Conservation (phyloP, 2,113 vertebrate species). For the Seriola aureovittata region DNA sequence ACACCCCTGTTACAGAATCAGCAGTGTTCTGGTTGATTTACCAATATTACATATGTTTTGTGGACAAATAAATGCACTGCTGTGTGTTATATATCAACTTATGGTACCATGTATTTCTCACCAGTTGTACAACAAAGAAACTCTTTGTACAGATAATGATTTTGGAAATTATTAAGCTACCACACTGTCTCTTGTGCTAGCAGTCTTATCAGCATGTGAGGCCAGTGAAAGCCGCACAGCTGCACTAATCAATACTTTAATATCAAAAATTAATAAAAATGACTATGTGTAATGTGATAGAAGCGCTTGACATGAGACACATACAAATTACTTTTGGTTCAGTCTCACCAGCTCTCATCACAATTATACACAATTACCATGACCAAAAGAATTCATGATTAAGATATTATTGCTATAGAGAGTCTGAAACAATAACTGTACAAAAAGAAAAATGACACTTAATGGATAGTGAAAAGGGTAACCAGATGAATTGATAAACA, state of each 20-base stretch:
- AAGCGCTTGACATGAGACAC: neutral
- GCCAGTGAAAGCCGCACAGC: neutral
- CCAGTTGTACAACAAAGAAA: neutral
- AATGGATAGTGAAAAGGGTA: too few species aligned
- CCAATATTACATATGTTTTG: neutral
- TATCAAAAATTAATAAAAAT: neutral
- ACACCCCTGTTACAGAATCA: conserved; percentile 19
- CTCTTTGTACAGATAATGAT: neutral
- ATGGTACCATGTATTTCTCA: neutral
- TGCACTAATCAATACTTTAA: neutral
- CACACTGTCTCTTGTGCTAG: neutral
- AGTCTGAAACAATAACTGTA: too few species aligned
- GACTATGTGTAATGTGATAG: neutral
- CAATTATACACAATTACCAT: too few species aligned
- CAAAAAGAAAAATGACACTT: too few species aligned
- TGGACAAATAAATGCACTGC: neutral
- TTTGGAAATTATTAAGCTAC: neutral
- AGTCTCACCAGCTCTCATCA: too few species aligned
- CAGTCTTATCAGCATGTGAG: neutral
- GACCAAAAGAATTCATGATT: too few species aligned
- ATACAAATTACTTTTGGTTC: neutral
- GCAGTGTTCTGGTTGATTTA: conserved; percentile 17
- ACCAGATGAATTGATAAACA: too few species aligned
- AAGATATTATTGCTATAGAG: too few species aligned
- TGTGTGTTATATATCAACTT: neutral